Evolutionary conservation across 2,113 vertebrate species (phyloP).

Genomic region (Corythaeola cristata): DNA sequence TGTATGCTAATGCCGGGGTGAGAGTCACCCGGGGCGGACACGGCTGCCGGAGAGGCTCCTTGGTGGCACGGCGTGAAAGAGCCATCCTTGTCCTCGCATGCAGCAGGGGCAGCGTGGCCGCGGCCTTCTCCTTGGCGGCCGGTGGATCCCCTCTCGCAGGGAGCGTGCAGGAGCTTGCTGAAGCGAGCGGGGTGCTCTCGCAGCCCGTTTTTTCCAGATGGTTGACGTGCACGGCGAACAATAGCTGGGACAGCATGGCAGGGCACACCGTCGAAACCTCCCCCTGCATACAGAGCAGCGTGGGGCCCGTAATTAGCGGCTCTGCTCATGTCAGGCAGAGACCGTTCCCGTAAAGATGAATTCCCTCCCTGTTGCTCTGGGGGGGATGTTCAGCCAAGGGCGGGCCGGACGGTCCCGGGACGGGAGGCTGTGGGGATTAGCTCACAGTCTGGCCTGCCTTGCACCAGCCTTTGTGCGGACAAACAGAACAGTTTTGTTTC

Average conservation of each 20-base stretch:
- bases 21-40: background rate
- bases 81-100: accelerated
- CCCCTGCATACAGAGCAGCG: conserved; percentile 29
- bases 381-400: background rate
- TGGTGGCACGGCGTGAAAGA: background rate
- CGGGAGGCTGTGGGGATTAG: background rate
- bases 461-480: background rate
- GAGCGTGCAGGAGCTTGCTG: accelerated
- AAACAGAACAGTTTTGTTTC: background rate
- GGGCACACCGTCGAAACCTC: background rate
- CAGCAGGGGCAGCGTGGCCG: accelerated
- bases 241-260: background rate
- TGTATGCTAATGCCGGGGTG: background rate
- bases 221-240: background rate
- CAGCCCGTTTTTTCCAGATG: background rate
- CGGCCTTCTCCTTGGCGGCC: background rate
- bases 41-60: background rate
- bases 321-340: background rate
- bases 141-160: background rate
- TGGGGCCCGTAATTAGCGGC: background rate
- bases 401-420: background rate
- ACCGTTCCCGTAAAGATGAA: background rate
- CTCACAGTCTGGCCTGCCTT: background rate
- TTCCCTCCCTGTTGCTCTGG: background rate
- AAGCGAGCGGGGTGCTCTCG: background rate